Evolutionary conservation across 2,888 invertebrate species (phyloP).

Genomic region (Nemoura dubitans): DNA sequence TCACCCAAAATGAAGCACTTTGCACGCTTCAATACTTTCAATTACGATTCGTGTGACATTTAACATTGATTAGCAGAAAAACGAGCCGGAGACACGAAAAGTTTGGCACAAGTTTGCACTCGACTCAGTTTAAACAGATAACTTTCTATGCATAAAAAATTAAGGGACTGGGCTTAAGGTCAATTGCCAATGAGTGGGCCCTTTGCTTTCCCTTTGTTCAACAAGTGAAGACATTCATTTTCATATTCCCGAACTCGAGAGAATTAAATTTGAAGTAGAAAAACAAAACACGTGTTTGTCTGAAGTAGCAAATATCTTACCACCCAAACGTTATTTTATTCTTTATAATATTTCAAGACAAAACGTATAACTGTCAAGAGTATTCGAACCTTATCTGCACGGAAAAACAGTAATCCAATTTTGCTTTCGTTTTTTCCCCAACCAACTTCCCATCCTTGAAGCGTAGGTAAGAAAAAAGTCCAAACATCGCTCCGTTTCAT

Average conservation of each 20-base stretch:
- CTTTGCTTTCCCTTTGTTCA: neutral
- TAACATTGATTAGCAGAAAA: too few species aligned
- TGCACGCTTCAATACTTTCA: too few species aligned
- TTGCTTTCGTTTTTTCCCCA: conserved; percentile 15
- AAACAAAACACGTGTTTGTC: neutral
- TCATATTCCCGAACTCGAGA: neutral
- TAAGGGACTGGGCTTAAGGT: neutral
- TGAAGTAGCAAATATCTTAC: neutral
- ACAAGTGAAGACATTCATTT: neutral
- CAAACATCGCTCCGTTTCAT: conserved; percentile 19
- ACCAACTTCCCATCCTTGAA: neutral
- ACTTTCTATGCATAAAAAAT: too few species aligned
- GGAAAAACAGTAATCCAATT: conserved; percentile 26
- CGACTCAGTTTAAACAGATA: too few species aligned
- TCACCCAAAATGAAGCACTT: too few species aligned
- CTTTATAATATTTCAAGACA: conserved; percentile 12
- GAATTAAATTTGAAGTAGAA: conserved; percentile 2
- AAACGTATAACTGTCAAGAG: conserved; percentile 3
- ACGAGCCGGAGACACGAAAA: too few species aligned
- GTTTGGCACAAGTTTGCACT: too few species aligned
- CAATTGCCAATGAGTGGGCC: neutral
- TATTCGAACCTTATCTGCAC: neutral
- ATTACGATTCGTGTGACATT: too few species aligned
- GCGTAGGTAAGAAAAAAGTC: conserved; percentile 16
- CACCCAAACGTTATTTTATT: neutral